Base-by-base conservation (phyloP, 2,113 vertebrate species). In the Oxyura jamaicensis region DNA sequence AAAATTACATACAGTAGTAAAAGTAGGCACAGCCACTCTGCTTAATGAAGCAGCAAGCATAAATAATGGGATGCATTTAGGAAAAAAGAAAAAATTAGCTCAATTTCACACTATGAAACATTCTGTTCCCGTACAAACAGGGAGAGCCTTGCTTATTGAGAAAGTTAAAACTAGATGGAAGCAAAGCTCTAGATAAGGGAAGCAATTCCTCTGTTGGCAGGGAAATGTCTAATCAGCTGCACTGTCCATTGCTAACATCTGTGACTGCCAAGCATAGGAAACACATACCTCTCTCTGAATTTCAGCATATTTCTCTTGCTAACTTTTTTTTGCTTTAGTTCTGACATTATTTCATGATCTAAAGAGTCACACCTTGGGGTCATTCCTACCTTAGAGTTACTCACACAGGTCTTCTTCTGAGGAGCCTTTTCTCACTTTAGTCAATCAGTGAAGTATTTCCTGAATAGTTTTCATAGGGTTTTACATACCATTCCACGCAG, bases 161-260 rank as follows among this genome's bases (percentile, higher is more conserved):
- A 46, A 93, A 96, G 42, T 83, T 94, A 90, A 95, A 95, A 95
- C 93, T 96, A 93, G 91, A 41, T 96, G 85, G 91, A 95, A 93
- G 86, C 90, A 96, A 86, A 96, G 93, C 72, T 90, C 75, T 88
- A 81, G 85, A 15, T 86, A 96, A 88, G 20, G 23, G 65, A 96
- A 91, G 42, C 46, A 80, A 44, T 86, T 86, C 28, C 25, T 86
- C 41, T 63, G 9, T 58, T 90, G 73, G 33, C 88, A 95, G 35
- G 66, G 23, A 86, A 88, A 48, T 52, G 13, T 88, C 66, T 72
- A 19, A 71, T 86, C 53, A 86, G 52, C 75, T 87, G n/a, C 29
- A 87, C 53, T 2, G 1, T 62, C 62, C 4, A 1, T 48, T 90
- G 81, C 72, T 75, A 65, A 12, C 13, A 71, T 33, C 75, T 55